Evolutionary conservation across 2,113 vertebrate genomes (phyloP).

Genomic region (Cairina moschata): DNA sequence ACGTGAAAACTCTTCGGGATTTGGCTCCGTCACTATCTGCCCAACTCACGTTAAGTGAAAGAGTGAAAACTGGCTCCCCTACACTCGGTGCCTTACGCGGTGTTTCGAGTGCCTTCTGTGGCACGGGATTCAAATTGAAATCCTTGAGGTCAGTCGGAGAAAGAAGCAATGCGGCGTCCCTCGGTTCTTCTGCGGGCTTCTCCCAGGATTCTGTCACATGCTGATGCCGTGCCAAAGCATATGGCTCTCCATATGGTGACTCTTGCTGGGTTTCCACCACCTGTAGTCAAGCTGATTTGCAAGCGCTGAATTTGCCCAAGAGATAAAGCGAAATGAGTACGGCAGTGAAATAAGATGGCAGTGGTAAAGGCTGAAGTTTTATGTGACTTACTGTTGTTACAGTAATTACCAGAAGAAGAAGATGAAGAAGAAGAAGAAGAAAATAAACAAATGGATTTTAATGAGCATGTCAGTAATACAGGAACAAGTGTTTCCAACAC

Average conservation of each 20-base stretch:
- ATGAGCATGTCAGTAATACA: constrained; percentile 6
- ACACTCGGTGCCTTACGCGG: neutral
- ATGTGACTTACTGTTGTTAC: constrained; percentile 45
- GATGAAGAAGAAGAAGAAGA: neutral
- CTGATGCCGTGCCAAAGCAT: constrained; percentile 56
- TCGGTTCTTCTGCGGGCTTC: neutral
- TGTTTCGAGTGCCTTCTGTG: neutral
- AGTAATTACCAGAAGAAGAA: constrained; percentile 42
- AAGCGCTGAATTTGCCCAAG: constrained; percentile 44
- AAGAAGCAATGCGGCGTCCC: neutral
- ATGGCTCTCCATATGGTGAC: constrained; percentile 69
- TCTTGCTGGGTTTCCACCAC: constrained; percentile 58
- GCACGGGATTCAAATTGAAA: neutral
- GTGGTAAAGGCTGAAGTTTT: constrained; percentile 23
- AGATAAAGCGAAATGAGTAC: constrained; percentile 43
- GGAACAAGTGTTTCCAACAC: neutral
- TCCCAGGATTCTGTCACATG: constrained; percentile 20
- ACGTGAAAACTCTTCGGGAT: fast-evolving
- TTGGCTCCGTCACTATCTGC: neutral
- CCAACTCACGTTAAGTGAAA: neutral
- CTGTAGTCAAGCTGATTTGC: constrained; percentile 63
- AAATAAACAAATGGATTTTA: constrained; percentile 53
- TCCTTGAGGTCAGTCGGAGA: neutral
- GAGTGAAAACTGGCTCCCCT: neutral
- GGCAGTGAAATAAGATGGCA: constrained; percentile 16